Conservation (phyloP, 2,888 invertebrate species). For the Spodoptera exigua region DNA sequence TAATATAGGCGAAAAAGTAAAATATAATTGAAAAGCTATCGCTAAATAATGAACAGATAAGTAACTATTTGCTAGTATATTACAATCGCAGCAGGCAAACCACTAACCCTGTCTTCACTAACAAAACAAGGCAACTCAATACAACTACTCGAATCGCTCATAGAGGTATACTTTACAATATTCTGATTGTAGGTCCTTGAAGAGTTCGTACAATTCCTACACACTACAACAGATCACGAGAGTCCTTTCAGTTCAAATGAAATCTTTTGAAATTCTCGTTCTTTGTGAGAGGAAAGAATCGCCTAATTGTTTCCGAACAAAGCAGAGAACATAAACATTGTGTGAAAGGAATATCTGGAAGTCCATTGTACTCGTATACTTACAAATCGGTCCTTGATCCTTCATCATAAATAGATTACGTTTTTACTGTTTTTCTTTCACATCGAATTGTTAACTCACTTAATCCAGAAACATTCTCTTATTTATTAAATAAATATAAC, state of each 20-base stretch:
- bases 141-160: slow-evolving; percentile 5
- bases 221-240: slow-evolving; percentile 23
- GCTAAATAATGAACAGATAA: too few species aligned
- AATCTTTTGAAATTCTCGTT: slow-evolving; percentile 41
- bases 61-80: too few species aligned
- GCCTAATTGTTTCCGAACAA: slow-evolving; percentile 52
- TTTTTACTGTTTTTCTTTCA: slow-evolving; percentile 21
- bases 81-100: too few species aligned
- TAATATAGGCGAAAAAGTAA: too few species aligned
- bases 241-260: slow-evolving; percentile 31
- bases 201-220: slow-evolving; percentile 5
- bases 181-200: slow-evolving; percentile 1
- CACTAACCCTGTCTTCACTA: neutral
- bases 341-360: slow-evolving; percentile 32
- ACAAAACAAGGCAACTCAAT: slow-evolving; percentile 15
- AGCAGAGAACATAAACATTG: slow-evolving; percentile 41
- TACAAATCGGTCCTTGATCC: slow-evolving; percentile 50
- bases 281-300: slow-evolving; percentile 49
- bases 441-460: slow-evolving; percentile 2
- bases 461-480: too few species aligned
- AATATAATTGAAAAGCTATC: too few species aligned
- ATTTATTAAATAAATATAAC: too few species aligned
- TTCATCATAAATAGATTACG: slow-evolving; percentile 26
- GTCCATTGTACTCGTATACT: slow-evolving; percentile 39
- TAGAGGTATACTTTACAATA: slow-evolving; percentile 5